A percentile compares a stretch with the other conserved stretches of the same genome.
These are phyloP conservation scores for Boloria selene DNA, from an alignment of 2,888 invertebrate species.

Conservation along the genomic window DNA sequence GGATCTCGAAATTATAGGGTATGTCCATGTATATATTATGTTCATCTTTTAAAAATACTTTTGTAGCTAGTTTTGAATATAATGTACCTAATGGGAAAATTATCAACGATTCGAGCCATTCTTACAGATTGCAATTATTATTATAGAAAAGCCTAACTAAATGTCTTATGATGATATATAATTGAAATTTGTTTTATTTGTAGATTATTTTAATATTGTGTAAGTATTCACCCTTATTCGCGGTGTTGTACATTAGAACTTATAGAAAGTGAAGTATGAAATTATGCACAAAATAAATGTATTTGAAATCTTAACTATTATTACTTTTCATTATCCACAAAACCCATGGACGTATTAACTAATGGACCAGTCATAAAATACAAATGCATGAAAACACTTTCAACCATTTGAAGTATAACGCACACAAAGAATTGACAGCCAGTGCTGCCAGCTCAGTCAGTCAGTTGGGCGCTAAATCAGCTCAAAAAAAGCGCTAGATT, in stretches of 20 bases:
- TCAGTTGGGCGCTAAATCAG: too few relatives aligned
- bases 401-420: too few relatives aligned
- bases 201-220: slow-evolving; percentile 50
- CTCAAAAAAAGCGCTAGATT: too few relatives aligned
- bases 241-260: slow-evolving; percentile 69
- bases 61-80: slow-evolving; percentile 21
- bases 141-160: slow-evolving; percentile 70
- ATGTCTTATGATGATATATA: slow-evolving; percentile 73
- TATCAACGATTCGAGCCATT: slow-evolving; percentile 74
- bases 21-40: not conserved
- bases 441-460: too few relatives aligned
- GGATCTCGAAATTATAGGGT: too few relatives aligned
- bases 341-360: too few relatives aligned
- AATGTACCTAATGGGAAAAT: slow-evolving; percentile 41
- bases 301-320: slow-evolving; percentile 58
- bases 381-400: too few relatives aligned
- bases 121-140: slow-evolving; percentile 52
- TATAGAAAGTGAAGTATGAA: slow-evolving; percentile 69
- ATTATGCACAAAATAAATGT: slow-evolving; percentile 80
- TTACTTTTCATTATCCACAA: slow-evolving; percentile 32
- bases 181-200: slow-evolving; percentile 60
- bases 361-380: too few relatives aligned
- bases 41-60: slow-evolving; percentile 3
- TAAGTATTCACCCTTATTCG: slow-evolving; percentile 62
- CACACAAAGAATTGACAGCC: too few relatives aligned